Conservation (phyloP, 2,888 invertebrate genomes). For the Bimastos eiseni region DNA sequence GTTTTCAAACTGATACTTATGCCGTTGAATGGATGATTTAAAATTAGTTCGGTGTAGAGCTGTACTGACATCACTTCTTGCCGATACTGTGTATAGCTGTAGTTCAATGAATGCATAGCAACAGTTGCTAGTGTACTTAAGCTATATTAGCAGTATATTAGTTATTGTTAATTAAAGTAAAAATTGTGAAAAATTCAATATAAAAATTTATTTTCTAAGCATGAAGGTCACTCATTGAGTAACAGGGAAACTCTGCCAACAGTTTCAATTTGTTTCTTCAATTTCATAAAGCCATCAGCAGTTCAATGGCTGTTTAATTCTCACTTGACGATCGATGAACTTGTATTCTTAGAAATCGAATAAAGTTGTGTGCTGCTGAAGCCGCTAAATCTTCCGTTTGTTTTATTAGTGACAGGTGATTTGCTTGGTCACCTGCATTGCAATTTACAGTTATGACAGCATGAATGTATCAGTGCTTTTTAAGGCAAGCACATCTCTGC, state of each 20-base stretch:
- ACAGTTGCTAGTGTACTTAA: neutral
- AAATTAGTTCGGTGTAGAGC: neutral
- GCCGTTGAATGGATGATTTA: neutral
- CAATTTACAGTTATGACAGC: neutral
- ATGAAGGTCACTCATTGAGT: neutral
- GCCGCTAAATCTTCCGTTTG: neutral
- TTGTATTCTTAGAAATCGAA: neutral
- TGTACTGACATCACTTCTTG: no score
- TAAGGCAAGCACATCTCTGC: neutral
- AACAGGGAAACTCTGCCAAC: neutral
- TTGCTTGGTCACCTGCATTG: neutral
- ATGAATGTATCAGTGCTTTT: neutral
- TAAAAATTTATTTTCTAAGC: neutral
- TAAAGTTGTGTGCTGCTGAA: neutral
- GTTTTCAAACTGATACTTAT: neutral
- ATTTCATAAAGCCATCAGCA: neutral
- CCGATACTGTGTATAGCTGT: no score
- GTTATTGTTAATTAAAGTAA: neutral
- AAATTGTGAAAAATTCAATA: neutral
- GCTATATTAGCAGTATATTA: neutral
- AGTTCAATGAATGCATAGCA: neutral
- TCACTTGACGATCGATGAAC: neutral
- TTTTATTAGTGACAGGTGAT: neutral
- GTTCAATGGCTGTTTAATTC: neutral
- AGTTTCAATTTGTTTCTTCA: neutral